Evolutionary conservation across 2,113 vertebrate species (phyloP).

Genomic region (Bubo scandiacus): DNA sequence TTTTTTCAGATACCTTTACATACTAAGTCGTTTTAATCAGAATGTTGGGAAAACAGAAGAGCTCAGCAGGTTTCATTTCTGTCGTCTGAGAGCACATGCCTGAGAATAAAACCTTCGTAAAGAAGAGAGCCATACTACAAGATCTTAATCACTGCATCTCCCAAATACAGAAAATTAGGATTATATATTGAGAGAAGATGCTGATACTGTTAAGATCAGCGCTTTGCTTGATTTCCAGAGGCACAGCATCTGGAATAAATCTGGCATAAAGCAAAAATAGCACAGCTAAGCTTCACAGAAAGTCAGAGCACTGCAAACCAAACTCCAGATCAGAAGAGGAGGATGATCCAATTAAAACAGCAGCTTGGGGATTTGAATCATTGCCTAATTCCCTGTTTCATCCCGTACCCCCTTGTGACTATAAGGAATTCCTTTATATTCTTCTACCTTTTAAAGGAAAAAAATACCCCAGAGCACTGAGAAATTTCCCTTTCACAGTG

Average conservation of each 20-base stretch:
- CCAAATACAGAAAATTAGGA: background rate
- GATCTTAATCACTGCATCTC: background rate
- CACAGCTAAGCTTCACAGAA: background rate
- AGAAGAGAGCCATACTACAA: background rate
- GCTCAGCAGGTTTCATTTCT: background rate
- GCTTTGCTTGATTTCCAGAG: background rate
- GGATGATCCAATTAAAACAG: slow-evolving; percentile 24
- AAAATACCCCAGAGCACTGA: background rate
- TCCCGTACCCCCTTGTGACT: background rate
- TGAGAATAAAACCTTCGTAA: background rate
- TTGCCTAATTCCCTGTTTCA: slow-evolving; percentile 4
- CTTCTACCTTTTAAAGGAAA: background rate
- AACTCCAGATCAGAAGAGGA: slow-evolving; percentile 16
- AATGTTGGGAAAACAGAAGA: background rate
- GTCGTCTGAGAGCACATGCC: background rate
- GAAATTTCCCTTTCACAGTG: background rate
- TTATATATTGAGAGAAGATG: background rate
- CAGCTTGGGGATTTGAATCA: background rate
- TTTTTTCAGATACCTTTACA: background rate
- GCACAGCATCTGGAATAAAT: slow-evolving; percentile 3
- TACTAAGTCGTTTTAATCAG: background rate
- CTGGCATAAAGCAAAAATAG: background rate
- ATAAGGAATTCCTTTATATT: background rate
- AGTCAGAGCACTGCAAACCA: background rate
- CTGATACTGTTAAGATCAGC: background rate